phyloP scores from a whole-genome alignment of 2,888 invertebrate species.

The Diploptera punctata region DNA sequence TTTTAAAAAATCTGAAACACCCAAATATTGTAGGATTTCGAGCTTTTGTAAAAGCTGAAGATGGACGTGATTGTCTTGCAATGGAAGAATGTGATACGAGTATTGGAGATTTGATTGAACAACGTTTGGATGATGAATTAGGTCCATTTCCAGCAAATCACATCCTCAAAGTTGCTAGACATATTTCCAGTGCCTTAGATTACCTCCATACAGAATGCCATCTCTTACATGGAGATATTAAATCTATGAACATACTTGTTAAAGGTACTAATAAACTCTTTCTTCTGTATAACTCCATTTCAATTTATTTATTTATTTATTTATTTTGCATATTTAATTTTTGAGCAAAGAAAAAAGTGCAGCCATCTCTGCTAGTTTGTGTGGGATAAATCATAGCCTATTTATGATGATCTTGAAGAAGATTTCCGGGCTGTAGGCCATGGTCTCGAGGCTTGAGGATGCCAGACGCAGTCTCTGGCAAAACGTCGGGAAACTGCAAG shows the following conservation, averaged over 20 bases:
- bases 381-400: no score
- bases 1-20: constrained; percentile 73
- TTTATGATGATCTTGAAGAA: no score
- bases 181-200: constrained; percentile 73
- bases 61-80: constrained; percentile 69
- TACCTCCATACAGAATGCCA: constrained; percentile 77
- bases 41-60: constrained; percentile 60
- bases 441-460: no score
- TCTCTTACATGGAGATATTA: constrained; percentile 82
- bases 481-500: no score
- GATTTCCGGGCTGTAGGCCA: no score
- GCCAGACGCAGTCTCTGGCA: no score
- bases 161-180: constrained; percentile 70
- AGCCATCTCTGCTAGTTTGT: no score
- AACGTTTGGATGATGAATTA: constrained; percentile 61
- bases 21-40: constrained; percentile 85
- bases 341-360: no score
- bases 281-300: no score
- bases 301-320: no score
- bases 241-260: constrained; percentile 81
- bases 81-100: constrained; percentile 80
- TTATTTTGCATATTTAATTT: no score
- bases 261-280: constrained; percentile 57
- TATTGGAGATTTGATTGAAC: constrained; percentile 77
- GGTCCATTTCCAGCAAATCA: constrained; percentile 67